Conservation (phyloP, 1,140 invertebrate genomes). For the Drosophila nigrodunni region DNA sequence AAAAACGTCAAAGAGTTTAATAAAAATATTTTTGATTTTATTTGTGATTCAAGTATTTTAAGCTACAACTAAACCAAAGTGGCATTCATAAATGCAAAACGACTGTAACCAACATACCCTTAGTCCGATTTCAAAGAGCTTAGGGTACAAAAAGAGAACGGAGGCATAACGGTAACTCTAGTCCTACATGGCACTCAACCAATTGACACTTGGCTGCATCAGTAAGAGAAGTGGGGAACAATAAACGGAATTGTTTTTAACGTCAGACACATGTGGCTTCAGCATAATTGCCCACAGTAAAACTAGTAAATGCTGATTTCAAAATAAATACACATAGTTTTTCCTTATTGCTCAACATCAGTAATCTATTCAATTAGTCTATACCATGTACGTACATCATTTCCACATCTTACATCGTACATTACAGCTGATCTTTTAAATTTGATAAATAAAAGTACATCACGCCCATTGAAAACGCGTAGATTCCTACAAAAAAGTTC, state of each 20-base stretch:
- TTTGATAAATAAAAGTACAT: not conserved
- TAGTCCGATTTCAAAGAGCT: too few relatives aligned
- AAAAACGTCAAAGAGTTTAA: too few relatives aligned
- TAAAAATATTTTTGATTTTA: too few relatives aligned
- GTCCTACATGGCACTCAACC: constrained; percentile 32
- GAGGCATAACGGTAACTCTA: constrained; percentile 26
- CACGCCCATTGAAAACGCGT: not conserved
- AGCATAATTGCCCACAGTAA: not conserved
- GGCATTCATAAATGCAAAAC: too few relatives aligned
- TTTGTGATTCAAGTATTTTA: too few relatives aligned
- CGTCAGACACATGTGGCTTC: not conserved
- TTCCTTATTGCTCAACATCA: not conserved
- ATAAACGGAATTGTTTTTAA: constrained; percentile 5
- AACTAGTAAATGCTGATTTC: not conserved
- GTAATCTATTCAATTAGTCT: not conserved
- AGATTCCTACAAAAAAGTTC: not conserved
- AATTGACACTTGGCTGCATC: constrained; percentile 23
- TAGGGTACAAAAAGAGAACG: not conserved
- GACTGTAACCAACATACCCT: too few relatives aligned
- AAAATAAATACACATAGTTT: not conserved
- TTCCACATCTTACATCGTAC: not conserved
- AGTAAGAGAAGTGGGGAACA: not conserved
- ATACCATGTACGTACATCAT: not conserved
- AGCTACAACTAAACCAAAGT: too few relatives aligned
- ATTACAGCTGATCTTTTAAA: constrained; percentile 3